A percentile compares a stretch with the other conserved stretches of the same genome.
phyloP scores from a whole-genome alignment of 1,140 invertebrate genomes.

The Ditylenchus dipsaci region DNA sequence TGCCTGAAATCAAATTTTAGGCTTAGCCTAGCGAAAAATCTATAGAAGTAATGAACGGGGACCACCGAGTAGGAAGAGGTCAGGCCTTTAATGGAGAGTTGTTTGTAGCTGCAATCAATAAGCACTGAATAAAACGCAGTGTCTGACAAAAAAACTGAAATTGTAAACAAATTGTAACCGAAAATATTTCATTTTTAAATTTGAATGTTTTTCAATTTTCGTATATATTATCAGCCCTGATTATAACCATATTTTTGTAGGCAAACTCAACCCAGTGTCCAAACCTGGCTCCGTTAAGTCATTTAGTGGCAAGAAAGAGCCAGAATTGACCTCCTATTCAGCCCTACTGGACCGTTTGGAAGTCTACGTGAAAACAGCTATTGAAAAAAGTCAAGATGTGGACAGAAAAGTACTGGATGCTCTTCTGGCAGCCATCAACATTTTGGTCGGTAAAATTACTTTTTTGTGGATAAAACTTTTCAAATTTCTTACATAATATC shows the following conservation, averaged over 20 bases:
- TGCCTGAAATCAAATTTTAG: too few species aligned
- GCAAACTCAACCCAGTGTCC: neutral
- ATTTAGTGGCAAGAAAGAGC: slow-evolving; percentile 3
- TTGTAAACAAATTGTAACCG: too few species aligned
- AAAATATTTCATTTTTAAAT: too few species aligned
- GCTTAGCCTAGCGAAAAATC: too few species aligned
- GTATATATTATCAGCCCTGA: neutral
- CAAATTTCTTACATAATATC: slow-evolving; percentile 1
- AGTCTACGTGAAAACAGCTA: slow-evolving; percentile 42
- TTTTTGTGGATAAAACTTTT: neutral
- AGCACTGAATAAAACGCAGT: too few species aligned
- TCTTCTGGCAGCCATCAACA: slow-evolving; percentile 52
- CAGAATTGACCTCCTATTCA: slow-evolving; percentile 36
- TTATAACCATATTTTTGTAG: neutral
- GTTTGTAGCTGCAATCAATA: too few species aligned
- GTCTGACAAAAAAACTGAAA: too few species aligned
- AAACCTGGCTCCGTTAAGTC: neutral
- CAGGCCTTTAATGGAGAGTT: too few species aligned
- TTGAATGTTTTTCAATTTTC: too few species aligned
- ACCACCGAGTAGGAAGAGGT: too few species aligned
- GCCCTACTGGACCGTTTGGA: slow-evolving; percentile 47
- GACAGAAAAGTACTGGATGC: slow-evolving; percentile 55
- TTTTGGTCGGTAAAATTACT: slow-evolving; percentile 41
- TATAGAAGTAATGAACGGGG: too few species aligned
- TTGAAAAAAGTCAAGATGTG: slow-evolving; percentile 36